Percentiles rank a stretch among this genome's conserved stretches.
phyloP scores from a whole-genome alignment of 1,140 invertebrate species.

The Leptinotarsa lineolata region DNA sequence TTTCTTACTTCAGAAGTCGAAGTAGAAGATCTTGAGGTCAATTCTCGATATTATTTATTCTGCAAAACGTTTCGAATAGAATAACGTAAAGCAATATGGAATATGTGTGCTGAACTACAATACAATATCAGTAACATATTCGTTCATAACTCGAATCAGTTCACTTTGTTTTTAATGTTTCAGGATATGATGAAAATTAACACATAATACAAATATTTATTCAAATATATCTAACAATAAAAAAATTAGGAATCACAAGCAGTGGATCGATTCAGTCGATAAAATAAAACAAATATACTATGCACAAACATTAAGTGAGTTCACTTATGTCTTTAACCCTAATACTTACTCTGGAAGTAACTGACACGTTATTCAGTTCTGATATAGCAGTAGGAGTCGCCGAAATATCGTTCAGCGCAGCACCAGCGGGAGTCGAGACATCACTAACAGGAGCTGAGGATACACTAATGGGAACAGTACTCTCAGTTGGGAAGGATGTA shows the following conservation, averaged over 20 bases:
- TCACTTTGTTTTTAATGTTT: too few species aligned
- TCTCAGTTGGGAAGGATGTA: neutral
- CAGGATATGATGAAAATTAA: too few species aligned
- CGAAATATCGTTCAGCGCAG: neutral
- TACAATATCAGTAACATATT: too few species aligned
- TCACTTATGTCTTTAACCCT: slow-evolving; percentile 31
- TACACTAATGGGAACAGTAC: neutral
- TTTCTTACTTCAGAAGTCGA: too few species aligned
- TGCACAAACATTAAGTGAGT: slow-evolving; percentile 12
- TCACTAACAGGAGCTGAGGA: neutral
- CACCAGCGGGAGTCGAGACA: too few species aligned
- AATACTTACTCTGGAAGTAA: neutral
- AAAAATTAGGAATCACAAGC: neutral
- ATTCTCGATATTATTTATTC: too few species aligned
- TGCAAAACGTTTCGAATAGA: too few species aligned
- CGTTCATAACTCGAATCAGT: too few species aligned
- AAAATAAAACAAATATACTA: slow-evolving; percentile 5
- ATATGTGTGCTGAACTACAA: too few species aligned
- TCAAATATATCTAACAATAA: neutral
- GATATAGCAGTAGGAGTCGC: neutral
- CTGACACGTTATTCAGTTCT: neutral
- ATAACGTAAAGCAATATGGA: too few species aligned
- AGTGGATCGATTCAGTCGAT: neutral
- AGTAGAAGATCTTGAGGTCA: too few species aligned
- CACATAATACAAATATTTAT: neutral